A percentile compares a stretch with the other conserved stretches of the same genome.
Conservation (phyloP, 2,888 invertebrate genomes). For the Hypomecis punctinalis region DNA sequence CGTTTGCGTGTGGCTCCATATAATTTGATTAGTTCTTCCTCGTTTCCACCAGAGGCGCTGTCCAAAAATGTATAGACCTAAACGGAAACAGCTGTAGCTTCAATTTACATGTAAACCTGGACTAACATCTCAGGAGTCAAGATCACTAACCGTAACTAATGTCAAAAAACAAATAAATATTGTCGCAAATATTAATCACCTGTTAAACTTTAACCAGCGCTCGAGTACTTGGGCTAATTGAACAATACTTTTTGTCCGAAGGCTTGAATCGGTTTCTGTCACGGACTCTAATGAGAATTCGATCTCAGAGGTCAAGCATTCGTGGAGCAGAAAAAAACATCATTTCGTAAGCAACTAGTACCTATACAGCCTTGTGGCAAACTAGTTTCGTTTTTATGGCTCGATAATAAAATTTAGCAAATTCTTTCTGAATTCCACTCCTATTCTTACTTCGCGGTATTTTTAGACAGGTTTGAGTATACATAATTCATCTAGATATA, state of each 20-base stretch:
- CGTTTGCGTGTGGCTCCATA: too few species aligned
- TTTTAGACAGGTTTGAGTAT: too few species aligned
- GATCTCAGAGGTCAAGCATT: constrained; percentile 30
- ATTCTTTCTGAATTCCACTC: constrained; percentile 12
- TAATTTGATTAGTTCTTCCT: too few species aligned
- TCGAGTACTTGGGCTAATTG: constrained; percentile 20
- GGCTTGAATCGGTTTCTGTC: constrained; percentile 22
- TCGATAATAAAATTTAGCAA: constrained; percentile 17
- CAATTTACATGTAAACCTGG: too few species aligned
- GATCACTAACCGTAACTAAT: too few species aligned
- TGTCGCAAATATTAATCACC: constrained; percentile 9
- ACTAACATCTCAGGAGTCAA: too few species aligned
- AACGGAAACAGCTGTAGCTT: too few species aligned
- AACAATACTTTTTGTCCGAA: constrained; percentile 31
- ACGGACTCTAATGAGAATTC: constrained; percentile 30
- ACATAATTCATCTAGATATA: too few species aligned
- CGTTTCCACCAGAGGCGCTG: too few species aligned
- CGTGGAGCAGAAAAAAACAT: constrained; percentile 11
- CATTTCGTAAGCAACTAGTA: constrained; percentile 24
- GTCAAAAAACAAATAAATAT: too few species aligned
- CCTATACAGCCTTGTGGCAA: constrained; percentile 16
- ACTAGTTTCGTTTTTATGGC: constrained; percentile 24
- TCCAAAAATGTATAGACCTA: too few species aligned
- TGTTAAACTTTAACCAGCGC: constrained; percentile 12
- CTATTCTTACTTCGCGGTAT: too few species aligned